Evolutionary conservation across 2,797 vertebrate genomes (phyloP), one percentile per base, ranked within the genome.

Genomic region (Neosilurus hyrtlii): DNA sequence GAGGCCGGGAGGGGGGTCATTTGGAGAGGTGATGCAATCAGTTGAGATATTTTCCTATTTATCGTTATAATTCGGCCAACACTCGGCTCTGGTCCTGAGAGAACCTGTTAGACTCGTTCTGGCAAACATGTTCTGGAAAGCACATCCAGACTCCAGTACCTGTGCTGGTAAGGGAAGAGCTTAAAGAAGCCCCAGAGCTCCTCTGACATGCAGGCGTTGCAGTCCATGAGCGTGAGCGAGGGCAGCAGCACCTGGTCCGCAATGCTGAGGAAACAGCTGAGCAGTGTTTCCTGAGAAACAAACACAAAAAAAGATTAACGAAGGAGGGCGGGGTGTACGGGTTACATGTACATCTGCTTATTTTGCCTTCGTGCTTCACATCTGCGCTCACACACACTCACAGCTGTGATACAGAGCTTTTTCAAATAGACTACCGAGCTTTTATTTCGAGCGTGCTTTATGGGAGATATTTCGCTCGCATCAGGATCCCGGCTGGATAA

Each of bases 161-260:
- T 96, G 92, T 98, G 95, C 84, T 97, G 97, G 93, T 99, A 99
- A 0, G 98, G 98, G 90, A 99, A 99, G 79, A 96, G 96, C 91
- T 98, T 99, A 90, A 99, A 97, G 94, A 99, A 96, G 59, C 97
- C 97, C 98, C 98, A 99, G 4, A 99, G 89, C 82, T 99, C 98
- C 89, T 99, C 98, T 79, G 98, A 99, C 97, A 99, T 98, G 89
- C 98, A 99, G 5, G 98, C 98, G 81, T 99, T 99, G 88, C 97
- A 98, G 89, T 99, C 98, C 97, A 99, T 98, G 87, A 99, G 86
- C 57, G 97, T 96, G 65, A 99, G 96, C 56, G 98, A 97, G 0
- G 98, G 98, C 79, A 99, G 95, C 80, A 99, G 92, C 88, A 99
- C 98, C 89, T 99, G 98, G 88, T 99, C 98, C 2, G 97, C 96